Percentiles rank a stretch among this genome's conserved stretches.
These are phyloP conservation scores for Zosterops borbonicus DNA, from an alignment of 2,113 vertebrate species.

Conservation along the genomic window DNA sequence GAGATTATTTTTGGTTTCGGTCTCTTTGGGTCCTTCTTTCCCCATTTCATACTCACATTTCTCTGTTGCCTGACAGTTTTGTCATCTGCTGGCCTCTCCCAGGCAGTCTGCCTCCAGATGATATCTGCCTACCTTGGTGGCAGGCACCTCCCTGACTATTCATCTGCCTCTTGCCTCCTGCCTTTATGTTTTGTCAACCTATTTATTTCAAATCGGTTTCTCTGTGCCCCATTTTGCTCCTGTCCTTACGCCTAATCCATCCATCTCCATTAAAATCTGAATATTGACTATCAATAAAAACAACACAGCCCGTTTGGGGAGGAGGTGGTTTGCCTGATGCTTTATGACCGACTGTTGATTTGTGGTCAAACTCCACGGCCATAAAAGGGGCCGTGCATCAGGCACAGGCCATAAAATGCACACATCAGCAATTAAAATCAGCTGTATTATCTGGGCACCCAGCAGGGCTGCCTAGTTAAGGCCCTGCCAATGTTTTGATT, in stretches of 20 bases:
- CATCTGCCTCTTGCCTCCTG: not conserved
- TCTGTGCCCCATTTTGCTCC: not conserved
- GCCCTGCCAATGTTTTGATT: slow-evolving; percentile 46
- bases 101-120: slow-evolving; percentile 6
- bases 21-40: not conserved
- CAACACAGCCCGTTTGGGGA: not conserved
- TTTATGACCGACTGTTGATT: slow-evolving; percentile 30
- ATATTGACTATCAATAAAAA: slow-evolving; percentile 49
- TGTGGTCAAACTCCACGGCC: slow-evolving; percentile 16
- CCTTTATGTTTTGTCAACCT: not conserved
- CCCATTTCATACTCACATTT: not conserved
- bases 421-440: slow-evolving; percentile 59
- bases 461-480: slow-evolving; percentile 47
- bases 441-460: slow-evolving; percentile 9
- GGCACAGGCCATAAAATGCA: not conserved
- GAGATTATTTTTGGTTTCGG: not conserved
- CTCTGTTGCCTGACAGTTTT: not conserved
- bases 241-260: not conserved
- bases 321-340: not conserved
- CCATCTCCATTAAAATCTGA: slow-evolving; percentile 56
- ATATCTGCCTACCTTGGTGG: slow-evolving; percentile 37
- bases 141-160: slow-evolving; percentile 22
- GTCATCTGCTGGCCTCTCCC: not conserved
- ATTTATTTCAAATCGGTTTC: not conserved
- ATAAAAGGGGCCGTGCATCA: slow-evolving; percentile 23